Conservation (phyloP, 2,888 invertebrate genomes). For the Leistus spinibarbis region DNA sequence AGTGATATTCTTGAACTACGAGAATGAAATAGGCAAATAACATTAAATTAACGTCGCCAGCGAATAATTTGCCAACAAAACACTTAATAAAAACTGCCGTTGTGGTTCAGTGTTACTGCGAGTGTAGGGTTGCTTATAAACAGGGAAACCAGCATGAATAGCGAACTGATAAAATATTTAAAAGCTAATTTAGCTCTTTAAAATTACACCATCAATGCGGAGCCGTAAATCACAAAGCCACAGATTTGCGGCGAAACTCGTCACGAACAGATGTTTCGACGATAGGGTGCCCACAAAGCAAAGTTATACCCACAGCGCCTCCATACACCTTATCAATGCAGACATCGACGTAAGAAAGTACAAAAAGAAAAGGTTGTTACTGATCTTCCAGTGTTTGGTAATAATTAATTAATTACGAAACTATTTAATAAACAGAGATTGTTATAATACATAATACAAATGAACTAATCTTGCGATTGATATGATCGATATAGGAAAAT, state of each 20-base stretch:
- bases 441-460: neutral
- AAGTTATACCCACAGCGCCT: neutral
- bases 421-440: neutral
- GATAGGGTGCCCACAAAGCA: neutral
- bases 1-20: too few relatives aligned
- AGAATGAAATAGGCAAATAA: neutral
- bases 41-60: constrained; percentile 5
- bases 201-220: constrained; percentile 36
- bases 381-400: neutral
- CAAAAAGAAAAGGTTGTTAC: too few relatives aligned
- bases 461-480: too few relatives aligned
- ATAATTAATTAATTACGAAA: neutral
- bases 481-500: too few relatives aligned
- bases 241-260: constrained; percentile 35
- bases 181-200: constrained; percentile 34
- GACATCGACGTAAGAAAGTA: neutral
- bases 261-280: constrained; percentile 32
- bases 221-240: constrained; percentile 36
- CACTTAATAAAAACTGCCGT: constrained; percentile 23
- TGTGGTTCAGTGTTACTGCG: neutral
- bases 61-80: constrained; percentile 10
- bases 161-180: constrained; percentile 35
- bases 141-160: neutral
- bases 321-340: neutral
- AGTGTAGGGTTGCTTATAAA: neutral